phyloP scores from a whole-genome alignment of 1,140 invertebrate species.

The Leptinotarsa defecta region DNA sequence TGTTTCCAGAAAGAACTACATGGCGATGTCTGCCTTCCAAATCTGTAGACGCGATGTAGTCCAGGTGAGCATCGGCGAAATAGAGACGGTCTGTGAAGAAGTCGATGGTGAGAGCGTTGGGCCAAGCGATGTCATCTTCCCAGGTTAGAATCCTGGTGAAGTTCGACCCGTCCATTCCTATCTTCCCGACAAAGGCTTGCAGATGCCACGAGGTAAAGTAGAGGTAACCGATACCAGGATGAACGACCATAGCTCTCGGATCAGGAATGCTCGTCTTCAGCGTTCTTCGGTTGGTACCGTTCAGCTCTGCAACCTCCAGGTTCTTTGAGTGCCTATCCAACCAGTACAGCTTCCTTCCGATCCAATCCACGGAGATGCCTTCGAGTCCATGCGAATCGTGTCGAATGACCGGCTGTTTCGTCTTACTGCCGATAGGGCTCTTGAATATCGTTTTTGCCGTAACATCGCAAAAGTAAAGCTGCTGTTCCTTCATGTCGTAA shows the following conservation, averaged over 20 bases:
- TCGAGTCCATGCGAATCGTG: slow-evolving; percentile 94
- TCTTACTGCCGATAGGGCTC: slow-evolving; percentile 61
- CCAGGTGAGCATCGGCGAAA: slow-evolving; percentile 98
- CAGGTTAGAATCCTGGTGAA: slow-evolving; percentile 87
- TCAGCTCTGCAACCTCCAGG: slow-evolving; percentile 87
- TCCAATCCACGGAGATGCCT: slow-evolving; percentile 97
- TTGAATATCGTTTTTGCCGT: slow-evolving; percentile 90
- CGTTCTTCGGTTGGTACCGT: slow-evolving; percentile 90
- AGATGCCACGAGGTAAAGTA: slow-evolving; percentile 97
- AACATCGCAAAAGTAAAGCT: slow-evolving; percentile 94
- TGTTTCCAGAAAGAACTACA: slow-evolving; percentile 75
- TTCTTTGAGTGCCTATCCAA: slow-evolving; percentile 95
- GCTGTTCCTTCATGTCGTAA: slow-evolving; percentile 83
- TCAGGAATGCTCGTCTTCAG: slow-evolving; percentile 86
- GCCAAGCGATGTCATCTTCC: slow-evolving; percentile 96
- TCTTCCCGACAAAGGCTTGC: slow-evolving; percentile 95
- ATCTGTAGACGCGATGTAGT: slow-evolving; percentile 94
- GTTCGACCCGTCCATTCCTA: slow-evolving; percentile 96
- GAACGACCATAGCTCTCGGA: slow-evolving; percentile 91
- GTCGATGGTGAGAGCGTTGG: slow-evolving; percentile 96
- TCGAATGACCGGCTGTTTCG: slow-evolving; percentile 83
- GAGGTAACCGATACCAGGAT: slow-evolving; percentile 91
- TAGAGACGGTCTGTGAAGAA: slow-evolving; percentile 93
- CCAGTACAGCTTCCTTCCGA: slow-evolving; percentile 96
- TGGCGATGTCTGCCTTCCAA: slow-evolving; percentile 86